Evolutionary conservation across 1,140 invertebrate species (phyloP), one percentile per base, ranked within the genome.

Genomic region (Brachionus paranguensis): DNA sequence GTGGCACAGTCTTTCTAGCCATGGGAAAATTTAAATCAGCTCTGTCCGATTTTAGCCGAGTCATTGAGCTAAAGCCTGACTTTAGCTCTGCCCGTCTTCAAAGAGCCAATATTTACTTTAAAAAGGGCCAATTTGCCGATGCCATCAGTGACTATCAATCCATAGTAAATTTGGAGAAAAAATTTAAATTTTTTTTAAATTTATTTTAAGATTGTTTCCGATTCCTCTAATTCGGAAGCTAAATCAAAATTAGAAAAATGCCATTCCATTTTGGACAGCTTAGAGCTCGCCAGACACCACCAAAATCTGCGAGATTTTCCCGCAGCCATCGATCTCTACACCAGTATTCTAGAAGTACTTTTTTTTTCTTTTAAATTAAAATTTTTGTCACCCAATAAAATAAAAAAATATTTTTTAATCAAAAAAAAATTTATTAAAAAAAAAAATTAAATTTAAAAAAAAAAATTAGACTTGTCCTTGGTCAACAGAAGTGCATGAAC

Each of bases 1-100:
- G 97, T 87, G 97, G 96, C 12, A 99, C 97, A 8, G 96, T 98
- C 0, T 98, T 96, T 89, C 92, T 99, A 88, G 97, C 96, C 10
- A 91, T 98, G 85, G 96, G 96, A 41, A 98, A 97, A 92, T 94
- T 96, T 0, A 96, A 96, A 87, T 94, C 96, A 87, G 97, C 97
- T 8, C 90, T 99, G 12, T 92, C 93, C 86, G 98, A 99, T 91
- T 93, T 99, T 86, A 93, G 95, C 87, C 93, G 92, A 90, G 96
- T 97, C 14, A 89, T 99, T 70, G 93, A 97, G 86, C 89, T 99
- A 12, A 98, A 98, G 88, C 93, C 95, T 72, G 96, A 99, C 88
- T 99, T 99, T 89, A 93, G 92, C 84, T 92, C 95, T 29, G 97
- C 96, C 0, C 91, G 94, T 81, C 88, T 95, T 17, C 96, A 98